Evolutionary conservation across 2,888 invertebrate species (phyloP).

Genomic region (Zaprionus lineosus): DNA sequence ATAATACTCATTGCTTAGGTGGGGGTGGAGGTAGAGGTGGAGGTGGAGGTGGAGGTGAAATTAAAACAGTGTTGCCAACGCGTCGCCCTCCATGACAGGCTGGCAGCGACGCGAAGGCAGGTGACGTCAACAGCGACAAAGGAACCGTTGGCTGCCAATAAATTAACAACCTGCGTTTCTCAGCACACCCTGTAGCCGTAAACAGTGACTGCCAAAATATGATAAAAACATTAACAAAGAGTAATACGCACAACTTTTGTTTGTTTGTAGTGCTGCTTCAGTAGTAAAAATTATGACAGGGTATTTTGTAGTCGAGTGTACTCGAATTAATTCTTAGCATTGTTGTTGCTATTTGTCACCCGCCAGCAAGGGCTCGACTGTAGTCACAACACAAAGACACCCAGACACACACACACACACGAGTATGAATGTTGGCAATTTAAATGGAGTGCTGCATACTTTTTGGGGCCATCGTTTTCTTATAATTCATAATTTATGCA

Average conservation of each 20-base stretch:
- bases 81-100: conserved; percentile 35
- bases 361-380: conserved; percentile 32
- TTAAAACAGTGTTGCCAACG: conserved; percentile 11
- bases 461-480: conserved; percentile 30
- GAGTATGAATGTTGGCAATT: conserved; percentile 42
- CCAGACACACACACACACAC: not conserved
- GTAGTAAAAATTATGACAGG: not conserved
- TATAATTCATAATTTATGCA: conserved; percentile 46
- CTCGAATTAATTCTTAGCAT: conserved; percentile 11
- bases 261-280: too few relatives aligned
- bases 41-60: conserved; percentile 10
- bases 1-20: conserved; percentile 29
- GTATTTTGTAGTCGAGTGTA: conserved; percentile 9
- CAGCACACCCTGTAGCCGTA: not conserved
- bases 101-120: conserved; percentile 24
- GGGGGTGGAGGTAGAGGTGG: too few relatives aligned
- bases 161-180: conserved; percentile 37
- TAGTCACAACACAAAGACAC: conserved; percentile 23
- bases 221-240: not conserved
- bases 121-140: conserved; percentile 46
- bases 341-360: conserved; percentile 47
- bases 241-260: not conserved
- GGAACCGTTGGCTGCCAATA: conserved; percentile 31
- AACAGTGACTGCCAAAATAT: not conserved
- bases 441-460: conserved; percentile 65